Base-by-base conservation (phyloP, 2,113 vertebrate genomes). In the Raja brachyura region DNA sequence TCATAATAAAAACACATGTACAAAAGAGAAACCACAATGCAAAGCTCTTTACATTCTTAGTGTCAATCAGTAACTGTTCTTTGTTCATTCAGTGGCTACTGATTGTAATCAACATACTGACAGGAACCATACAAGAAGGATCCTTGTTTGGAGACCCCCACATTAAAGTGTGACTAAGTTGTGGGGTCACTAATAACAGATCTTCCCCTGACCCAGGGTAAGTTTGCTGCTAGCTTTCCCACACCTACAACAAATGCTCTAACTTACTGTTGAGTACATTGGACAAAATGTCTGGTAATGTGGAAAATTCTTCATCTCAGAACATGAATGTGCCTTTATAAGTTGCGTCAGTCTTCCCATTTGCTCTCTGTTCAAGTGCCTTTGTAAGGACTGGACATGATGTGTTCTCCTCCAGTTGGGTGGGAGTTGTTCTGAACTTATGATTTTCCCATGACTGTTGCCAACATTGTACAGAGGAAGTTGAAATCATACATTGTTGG, bases 381-480 rank as follows among this genome's bases (percentile, higher is more conserved):
- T 61, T 61, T 61, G 56, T n/a, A n/a, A 56, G 28, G 10, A n/a
- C 10, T 61, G 25, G 81, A 61, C 56, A 85, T 56, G 54, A n/a
- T 85, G 81, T 61, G 81, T 85, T 54, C 25, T 61, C 56, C 81
- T 86, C 56, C 81, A 86, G 81, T n/a, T n/a, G 81, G 81, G 56
- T 86, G 81, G 56, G 81, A 86, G 81, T 11, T 31, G 54, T 20
- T 59, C 81, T 85, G 22, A 85, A 85, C 54, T 7, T 59, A 54
- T 28, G 56, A 86, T 11, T 86, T 86, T 86, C 81, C 81, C 81
- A 86, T 86, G 81, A 61, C 81, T 86, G 56, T n/a, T 86, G 56
- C 56, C 56, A 86, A 86, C 22, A 61, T 86, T 61, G 10, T 61
- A 59, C 8, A 54, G 54, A 8, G 79, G 79, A 56, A 56, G 8